Evolutionary conservation across 2,113 vertebrate species (phyloP).

Genomic region (Seriola rivoliana): DNA sequence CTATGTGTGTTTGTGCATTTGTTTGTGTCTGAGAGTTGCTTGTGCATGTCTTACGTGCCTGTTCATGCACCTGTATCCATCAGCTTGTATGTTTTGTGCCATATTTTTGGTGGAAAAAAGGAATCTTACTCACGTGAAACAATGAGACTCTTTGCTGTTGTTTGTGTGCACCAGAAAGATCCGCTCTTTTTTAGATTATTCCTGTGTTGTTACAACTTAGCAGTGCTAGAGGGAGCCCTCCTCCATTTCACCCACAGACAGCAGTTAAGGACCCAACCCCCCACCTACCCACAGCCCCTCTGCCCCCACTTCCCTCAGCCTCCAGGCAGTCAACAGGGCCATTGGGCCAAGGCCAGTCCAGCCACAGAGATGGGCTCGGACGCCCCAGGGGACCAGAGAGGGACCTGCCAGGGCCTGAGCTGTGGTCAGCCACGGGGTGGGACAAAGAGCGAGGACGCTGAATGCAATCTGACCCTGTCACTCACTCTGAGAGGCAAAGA

Average conservation of each 20-base stretch:
- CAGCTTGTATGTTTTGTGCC: background rate
- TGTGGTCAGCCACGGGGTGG: slow-evolving; percentile 66
- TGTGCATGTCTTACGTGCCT: slow-evolving; percentile 27
- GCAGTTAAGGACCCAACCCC: slow-evolving; percentile 28
- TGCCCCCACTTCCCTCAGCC: slow-evolving; percentile 43
- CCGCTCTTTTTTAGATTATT: slow-evolving; percentile 10
- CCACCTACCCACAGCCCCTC: slow-evolving; percentile 7
- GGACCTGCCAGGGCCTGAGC: slow-evolving; percentile 48
- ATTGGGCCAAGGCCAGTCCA: slow-evolving; percentile 72
- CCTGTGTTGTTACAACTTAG: slow-evolving; percentile 70
- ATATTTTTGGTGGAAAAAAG: background rate
- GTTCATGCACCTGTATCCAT: slow-evolving; percentile 29
- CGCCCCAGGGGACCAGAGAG: slow-evolving; percentile 62
- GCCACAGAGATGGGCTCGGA: slow-evolving; percentile 62
- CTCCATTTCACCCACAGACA: slow-evolving; percentile 59
- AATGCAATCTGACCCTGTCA: slow-evolving; percentile 76
- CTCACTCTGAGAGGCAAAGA: slow-evolving; percentile 52
- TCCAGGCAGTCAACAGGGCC: slow-evolving; percentile 59
- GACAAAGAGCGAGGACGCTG: slow-evolving; percentile 70
- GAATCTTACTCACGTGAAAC: background rate
- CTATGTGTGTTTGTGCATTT: slow-evolving; percentile 65
- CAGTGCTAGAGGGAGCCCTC: slow-evolving; percentile 85
- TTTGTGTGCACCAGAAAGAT: slow-evolving; percentile 17
- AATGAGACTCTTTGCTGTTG: background rate
- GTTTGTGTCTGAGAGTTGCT: slow-evolving; percentile 53